phyloP scores from a whole-genome alignment of 2,797 vertebrate species.

The Aphelocoma californica region DNA sequence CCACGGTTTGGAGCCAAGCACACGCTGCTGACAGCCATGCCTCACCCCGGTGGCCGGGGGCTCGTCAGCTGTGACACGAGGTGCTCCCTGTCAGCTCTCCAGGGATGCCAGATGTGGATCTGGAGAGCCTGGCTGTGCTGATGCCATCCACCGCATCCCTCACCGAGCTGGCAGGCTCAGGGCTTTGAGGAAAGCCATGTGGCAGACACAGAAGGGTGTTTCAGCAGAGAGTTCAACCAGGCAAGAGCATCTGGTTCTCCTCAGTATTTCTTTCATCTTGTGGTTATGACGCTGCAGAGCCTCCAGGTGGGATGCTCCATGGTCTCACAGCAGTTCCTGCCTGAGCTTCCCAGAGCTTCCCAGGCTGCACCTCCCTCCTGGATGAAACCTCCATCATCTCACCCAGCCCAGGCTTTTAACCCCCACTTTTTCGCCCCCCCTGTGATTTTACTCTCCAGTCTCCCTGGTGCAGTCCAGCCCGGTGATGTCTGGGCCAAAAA shows the following conservation, averaged over 20 bases:
- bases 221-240: background rate
- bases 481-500: background rate
- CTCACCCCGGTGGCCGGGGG: background rate
- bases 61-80: fast-evolving
- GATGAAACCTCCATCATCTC: background rate
- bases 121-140: background rate
- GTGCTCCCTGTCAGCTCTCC: background rate
- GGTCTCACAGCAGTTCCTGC: background rate
- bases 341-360: background rate
- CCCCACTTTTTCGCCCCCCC: fast-evolving
- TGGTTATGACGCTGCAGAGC: background rate
- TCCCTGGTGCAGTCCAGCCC: background rate
- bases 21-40: background rate
- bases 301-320: background rate
- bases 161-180: background rate
- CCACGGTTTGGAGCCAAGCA: background rate
- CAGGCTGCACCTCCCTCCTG: background rate
- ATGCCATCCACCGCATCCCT: background rate
- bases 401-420: background rate
- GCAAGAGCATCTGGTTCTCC: background rate
- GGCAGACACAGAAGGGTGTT: background rate
- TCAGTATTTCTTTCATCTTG: background rate
- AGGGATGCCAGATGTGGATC: background rate
- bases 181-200: background rate
- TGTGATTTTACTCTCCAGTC: background rate